Conservation (phyloP, 1,140 invertebrate genomes). For the Drosophila ananassae region DNA sequence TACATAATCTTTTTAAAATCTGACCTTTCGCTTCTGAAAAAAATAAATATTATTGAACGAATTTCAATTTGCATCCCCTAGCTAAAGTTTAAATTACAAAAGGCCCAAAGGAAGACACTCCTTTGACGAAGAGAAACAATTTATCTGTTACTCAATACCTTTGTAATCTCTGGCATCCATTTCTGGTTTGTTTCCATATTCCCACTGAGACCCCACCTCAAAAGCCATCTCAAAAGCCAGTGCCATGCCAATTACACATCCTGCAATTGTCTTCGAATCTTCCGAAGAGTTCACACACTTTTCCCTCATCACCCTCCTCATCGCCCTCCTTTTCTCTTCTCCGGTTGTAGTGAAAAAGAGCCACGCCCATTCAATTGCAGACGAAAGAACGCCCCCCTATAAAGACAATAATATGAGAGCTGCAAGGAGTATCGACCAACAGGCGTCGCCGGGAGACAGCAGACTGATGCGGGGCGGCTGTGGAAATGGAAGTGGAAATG, state of each 20-base stretch:
- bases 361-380: conserved; percentile 19
- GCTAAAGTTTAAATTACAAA: not conserved
- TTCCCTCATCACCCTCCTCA: not conserved
- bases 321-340: conserved; percentile 2
- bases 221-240: conserved; percentile 37
- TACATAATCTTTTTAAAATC: not conserved
- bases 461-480: conserved; percentile 9
- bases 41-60: not conserved
- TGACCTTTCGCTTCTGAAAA: not conserved
- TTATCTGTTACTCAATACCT: conserved; percentile 36
- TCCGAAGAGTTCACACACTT: conserved; percentile 17
- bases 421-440: conserved; percentile 10
- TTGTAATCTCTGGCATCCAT: conserved; percentile 10
- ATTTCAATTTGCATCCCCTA: not conserved
- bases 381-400: conserved; percentile 30
- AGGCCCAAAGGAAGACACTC: not conserved
- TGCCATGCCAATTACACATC: conserved; percentile 41
- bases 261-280: conserved; percentile 32
- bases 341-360: conserved; percentile 10
- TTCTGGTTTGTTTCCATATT: conserved; percentile 43
- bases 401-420: conserved; percentile 29
- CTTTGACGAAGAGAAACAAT: conserved; percentile 18
- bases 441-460: conserved; percentile 32
- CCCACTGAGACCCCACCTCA: conserved; percentile 45
- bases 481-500: conserved; percentile 20